Conservation (phyloP, 1,140 invertebrate genomes). For the Drosophila truncata region DNA sequence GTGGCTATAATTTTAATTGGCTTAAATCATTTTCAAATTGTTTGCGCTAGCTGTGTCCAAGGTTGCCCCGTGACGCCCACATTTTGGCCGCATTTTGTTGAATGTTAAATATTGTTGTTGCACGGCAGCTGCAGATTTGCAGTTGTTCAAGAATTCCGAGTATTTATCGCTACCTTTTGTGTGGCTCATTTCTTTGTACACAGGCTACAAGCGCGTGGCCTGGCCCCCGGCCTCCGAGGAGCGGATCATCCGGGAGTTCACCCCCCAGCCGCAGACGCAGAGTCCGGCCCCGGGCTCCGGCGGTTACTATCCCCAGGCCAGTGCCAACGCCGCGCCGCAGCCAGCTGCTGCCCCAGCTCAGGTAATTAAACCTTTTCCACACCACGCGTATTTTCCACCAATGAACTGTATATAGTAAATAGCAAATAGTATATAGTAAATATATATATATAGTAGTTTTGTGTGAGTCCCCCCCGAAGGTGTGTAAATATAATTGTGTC, state of each 20-base stretch:
- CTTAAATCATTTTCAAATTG: conserved; percentile 82
- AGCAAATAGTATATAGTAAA: conserved; percentile 2
- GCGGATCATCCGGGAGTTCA: conserved; percentile 86
- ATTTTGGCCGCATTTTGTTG: conserved; percentile 79
- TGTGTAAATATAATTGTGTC: conserved; percentile 66
- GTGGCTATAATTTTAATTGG: conserved; percentile 69
- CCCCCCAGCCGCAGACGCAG: conserved; percentile 86
- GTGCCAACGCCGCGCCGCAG: conserved; percentile 29
- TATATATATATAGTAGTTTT: conserved; percentile 19
- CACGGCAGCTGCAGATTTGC: conserved; percentile 34
- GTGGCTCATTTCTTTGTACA: conserved; percentile 2
- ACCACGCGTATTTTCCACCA: conserved; percentile 12
- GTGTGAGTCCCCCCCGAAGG: conserved; percentile 38
- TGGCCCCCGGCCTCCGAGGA: conserved; percentile 92
- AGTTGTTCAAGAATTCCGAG: conserved; percentile 32
- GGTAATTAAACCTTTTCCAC: conserved; percentile 50
- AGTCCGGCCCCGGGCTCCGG: conserved; percentile 65
- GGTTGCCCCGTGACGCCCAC: conserved; percentile 69
- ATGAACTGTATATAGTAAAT: conserved; percentile 42
- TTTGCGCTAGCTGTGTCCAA: conserved; percentile 62
- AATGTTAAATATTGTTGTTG: conserved; percentile 45
- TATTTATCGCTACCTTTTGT: conserved; percentile 26
- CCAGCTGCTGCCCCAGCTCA: conserved; percentile 55
- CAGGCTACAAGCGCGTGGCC: conserved; percentile 92
- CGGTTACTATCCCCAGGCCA: conserved; percentile 65